These are phyloP conservation scores for Neodiprion fabricii DNA, from an alignment of 1,140 invertebrate genomes.

Conservation along the genomic window DNA sequence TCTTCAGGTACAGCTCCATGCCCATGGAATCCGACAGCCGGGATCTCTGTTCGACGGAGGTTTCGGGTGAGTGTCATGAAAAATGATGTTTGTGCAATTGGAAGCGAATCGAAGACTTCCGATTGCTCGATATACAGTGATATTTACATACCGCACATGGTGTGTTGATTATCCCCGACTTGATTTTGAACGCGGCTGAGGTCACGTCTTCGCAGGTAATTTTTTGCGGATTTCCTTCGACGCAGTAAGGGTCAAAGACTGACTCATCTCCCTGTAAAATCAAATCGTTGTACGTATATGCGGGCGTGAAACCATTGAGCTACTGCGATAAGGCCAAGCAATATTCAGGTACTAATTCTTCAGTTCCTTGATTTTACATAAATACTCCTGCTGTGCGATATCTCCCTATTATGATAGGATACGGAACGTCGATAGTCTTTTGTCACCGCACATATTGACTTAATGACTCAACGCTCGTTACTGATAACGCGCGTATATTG, in stretches of 20 bases:
- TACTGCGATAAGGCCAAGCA: no score
- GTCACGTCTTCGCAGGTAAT: conserved; percentile 89
- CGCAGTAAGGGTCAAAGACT: conserved; percentile 75
- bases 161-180: conserved; percentile 80
- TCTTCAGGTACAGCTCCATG: conserved; percentile 91
- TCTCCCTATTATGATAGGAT: no score
- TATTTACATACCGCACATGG: conserved; percentile 78
- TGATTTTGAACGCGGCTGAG: conserved; percentile 88
- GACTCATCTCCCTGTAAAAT: conserved; percentile 48
- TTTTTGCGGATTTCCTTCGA: conserved; percentile 75
- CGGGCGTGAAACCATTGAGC: neutral
- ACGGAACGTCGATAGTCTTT: no score
- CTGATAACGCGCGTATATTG: no score
- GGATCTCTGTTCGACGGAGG: conserved; percentile 68
- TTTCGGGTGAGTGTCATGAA: neutral
- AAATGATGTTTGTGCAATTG: conserved; percentile 23
- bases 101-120: conserved; percentile 25
- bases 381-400: no score
- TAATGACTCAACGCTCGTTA: no score
- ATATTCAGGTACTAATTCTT: no score
- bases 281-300: conserved; percentile 12
- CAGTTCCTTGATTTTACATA: no score
- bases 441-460: no score
- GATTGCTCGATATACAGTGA: neutral
- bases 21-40: conserved; percentile 78